Evolutionary conservation across 2,888 invertebrate species (phyloP).

Genomic region (Patella caerulea): DNA sequence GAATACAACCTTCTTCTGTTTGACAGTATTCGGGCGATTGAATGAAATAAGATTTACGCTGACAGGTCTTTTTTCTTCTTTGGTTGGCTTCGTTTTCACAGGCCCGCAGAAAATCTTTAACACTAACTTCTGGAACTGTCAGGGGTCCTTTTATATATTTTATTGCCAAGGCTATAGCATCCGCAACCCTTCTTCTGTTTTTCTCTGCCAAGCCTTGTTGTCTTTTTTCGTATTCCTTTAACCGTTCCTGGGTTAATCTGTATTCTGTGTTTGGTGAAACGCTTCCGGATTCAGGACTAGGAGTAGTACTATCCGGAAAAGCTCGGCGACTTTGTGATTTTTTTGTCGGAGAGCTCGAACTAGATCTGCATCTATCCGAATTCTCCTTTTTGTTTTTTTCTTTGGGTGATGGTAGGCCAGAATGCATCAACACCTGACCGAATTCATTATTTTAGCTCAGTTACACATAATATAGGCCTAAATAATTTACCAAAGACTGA

Average conservation of each 20-base stretch:
- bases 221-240: neutral
- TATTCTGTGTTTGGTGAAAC: conserved; percentile 1
- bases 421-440: no score
- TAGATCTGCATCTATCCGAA: no score
- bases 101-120: neutral
- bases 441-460: no score
- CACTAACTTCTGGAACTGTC: neutral
- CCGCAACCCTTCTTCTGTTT: neutral
- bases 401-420: no score
- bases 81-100: neutral
- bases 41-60: neutral
- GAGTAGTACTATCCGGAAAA: no score
- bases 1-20: neutral
- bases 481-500: no score
- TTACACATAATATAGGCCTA: no score
- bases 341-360: no score
- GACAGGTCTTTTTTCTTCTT: neutral
- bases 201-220: neutral
- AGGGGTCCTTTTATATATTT: neutral
- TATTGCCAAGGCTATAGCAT: neutral
- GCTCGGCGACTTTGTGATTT: no score
- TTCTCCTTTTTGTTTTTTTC: no score
- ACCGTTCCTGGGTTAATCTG: neutral
- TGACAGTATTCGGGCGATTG: neutral
- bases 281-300: no score